phyloP scores from a whole-genome alignment of 2,797 vertebrate genomes.

The Okamejei kenojei region DNA sequence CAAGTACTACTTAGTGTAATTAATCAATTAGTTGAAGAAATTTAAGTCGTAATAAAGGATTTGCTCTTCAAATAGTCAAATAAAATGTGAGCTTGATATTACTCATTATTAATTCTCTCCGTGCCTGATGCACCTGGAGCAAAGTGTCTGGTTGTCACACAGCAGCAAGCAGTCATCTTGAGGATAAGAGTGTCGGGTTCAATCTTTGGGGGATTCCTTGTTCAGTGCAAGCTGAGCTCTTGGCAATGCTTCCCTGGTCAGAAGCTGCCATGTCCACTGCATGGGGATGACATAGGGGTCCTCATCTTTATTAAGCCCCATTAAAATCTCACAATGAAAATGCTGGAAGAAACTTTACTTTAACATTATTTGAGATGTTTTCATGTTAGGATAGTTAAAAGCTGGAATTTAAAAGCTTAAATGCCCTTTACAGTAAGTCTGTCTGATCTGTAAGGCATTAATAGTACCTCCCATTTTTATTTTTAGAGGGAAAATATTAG shows the following conservation, averaged over 20 bases:
- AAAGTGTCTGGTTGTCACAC: neutral
- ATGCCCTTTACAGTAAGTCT: neutral
- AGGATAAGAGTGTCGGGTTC: neutral
- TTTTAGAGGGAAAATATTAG: neutral
- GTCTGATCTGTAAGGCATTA: neutral
- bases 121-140: neutral
- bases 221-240: neutral
- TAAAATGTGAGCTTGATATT: conserved; percentile 4
- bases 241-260: neutral
- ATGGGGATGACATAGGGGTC: neutral
- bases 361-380: neutral
- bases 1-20: neutral
- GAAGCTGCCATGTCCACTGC: neutral
- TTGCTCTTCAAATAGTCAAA: neutral
- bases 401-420: neutral
- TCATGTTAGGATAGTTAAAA: neutral
- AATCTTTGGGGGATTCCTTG: neutral
- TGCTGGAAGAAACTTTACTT: neutral
- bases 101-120: neutral
- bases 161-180: neutral
- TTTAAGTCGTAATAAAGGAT: neutral
- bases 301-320: neutral
- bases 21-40: neutral
- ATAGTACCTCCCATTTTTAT: neutral
- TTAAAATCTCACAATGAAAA: neutral